phyloP scores from a whole-genome alignment of 2,113 vertebrate genomes.

The Chlamydotis undulata region DNA sequence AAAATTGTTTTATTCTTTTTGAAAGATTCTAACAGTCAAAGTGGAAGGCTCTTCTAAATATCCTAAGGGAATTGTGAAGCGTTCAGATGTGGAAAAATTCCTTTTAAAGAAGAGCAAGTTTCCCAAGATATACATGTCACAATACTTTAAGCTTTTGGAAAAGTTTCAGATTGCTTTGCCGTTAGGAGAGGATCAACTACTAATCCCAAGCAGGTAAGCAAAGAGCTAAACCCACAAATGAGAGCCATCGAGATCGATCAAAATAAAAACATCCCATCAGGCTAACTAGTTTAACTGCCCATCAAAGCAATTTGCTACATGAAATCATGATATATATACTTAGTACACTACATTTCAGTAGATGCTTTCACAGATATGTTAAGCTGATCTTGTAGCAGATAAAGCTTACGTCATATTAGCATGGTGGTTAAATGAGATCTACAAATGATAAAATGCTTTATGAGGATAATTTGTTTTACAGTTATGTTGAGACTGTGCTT shows the following conservation, averaged over 20 bases:
- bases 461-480: background rate
- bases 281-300: background rate
- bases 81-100: conserved; percentile 85
- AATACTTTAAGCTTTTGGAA: conserved; percentile 93
- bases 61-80: conserved; percentile 86
- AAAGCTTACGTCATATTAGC: background rate
- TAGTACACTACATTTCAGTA: background rate
- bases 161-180: conserved; percentile 95
- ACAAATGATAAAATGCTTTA: background rate
- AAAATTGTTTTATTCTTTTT: conserved; percentile 28
- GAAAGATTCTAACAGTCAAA: conserved; percentile 82
- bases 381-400: background rate
- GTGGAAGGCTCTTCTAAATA: conserved; percentile 79
- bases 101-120: conserved; percentile 87
- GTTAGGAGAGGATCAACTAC: conserved; percentile 87
- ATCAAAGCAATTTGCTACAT: background rate
- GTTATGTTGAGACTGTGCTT: background rate
- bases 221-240: background rate
- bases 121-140: conserved; percentile 84
- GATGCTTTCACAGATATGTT: background rate
- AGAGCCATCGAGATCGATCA: background rate
- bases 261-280: background rate
- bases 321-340: background rate
- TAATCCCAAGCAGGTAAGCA: conserved; percentile 91
- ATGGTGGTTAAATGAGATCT: background rate